Percentiles rank a stretch among this genome's conserved stretches.
phyloP scores from a whole-genome alignment of 2,113 vertebrate species.

The Protomyctophum bolini region DNA sequence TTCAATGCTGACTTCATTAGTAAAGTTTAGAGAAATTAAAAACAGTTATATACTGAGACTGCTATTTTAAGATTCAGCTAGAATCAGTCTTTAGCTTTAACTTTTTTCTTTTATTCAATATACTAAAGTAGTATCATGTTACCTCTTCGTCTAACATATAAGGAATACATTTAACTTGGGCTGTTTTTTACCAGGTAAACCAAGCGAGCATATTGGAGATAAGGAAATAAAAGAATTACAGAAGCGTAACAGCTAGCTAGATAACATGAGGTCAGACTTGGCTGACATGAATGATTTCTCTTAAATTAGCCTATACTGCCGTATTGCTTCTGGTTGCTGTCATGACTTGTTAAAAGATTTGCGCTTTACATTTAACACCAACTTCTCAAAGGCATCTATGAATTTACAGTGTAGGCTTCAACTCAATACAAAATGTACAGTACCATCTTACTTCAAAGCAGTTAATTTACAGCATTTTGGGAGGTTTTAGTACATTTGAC shows the following conservation, averaged over 20 bases:
- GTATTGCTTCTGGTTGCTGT: conserved; percentile 9
- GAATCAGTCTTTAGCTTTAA: not conserved
- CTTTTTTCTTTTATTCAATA: not conserved
- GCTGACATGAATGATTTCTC: not conserved
- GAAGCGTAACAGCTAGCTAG: not conserved
- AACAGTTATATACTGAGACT: not conserved
- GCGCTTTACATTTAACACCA: conserved; percentile 7
- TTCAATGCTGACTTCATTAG: no score
- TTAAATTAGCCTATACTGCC: not conserved
- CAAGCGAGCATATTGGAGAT: not conserved
- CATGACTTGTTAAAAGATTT: not conserved
- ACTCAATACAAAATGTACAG: no score
- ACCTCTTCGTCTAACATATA: no score
- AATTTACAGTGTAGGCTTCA: not conserved
- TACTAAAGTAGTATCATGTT: no score
- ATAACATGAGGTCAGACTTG: not conserved
- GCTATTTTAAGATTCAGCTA: not conserved
- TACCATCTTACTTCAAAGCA: no score
- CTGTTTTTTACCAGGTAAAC: no score
- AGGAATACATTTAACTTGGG: no score
- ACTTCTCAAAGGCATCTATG: no score
- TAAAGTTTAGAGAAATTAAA: not conserved
- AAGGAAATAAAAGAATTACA: not conserved
- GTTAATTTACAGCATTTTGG: conserved; percentile 2
- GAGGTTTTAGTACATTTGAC: not conserved